These are phyloP conservation scores for Alitta virens DNA, from an alignment of 2,888 invertebrate genomes.

Conservation along the genomic window DNA sequence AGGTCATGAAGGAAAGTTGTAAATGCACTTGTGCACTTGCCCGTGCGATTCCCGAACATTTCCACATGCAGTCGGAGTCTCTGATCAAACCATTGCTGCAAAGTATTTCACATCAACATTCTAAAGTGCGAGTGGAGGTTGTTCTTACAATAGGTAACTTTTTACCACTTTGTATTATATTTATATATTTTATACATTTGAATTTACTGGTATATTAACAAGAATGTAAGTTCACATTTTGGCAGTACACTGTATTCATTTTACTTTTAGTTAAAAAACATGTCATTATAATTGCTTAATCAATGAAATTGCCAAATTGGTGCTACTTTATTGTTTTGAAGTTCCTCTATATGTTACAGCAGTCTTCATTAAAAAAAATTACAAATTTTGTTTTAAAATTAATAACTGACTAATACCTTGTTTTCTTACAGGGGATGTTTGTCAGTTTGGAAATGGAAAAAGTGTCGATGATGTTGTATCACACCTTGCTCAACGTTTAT, in stretches of 20 bases:
- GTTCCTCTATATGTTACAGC: too few relatives aligned
- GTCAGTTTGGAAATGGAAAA: slow-evolving; percentile 71
- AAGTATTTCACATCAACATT: slow-evolving; percentile 80
- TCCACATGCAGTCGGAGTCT: slow-evolving; percentile 73
- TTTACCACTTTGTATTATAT: neutral
- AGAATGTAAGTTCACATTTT: too few relatives aligned
- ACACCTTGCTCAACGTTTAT: slow-evolving; percentile 81
- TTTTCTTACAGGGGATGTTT: slow-evolving; percentile 59
- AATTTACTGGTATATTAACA: too few relatives aligned
- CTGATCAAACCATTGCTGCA: slow-evolving; percentile 72
- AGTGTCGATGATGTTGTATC: slow-evolving; percentile 71
- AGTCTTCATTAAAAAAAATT: too few relatives aligned
- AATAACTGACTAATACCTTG: too few relatives aligned
- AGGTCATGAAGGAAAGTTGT: slow-evolving; percentile 78
- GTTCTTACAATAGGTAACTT: slow-evolving; percentile 70
- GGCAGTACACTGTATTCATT: too few relatives aligned
- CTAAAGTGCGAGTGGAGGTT: slow-evolving; percentile 73
- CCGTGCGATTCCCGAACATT: slow-evolving; percentile 66
- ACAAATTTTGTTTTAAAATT: too few relatives aligned
- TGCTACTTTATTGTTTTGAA: too few relatives aligned
- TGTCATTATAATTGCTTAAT: too few relatives aligned
- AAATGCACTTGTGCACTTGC: slow-evolving; percentile 69
- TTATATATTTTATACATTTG: neutral
- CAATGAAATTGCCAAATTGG: too few relatives aligned
- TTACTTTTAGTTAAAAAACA: too few relatives aligned